Conservation (phyloP, 2,113 vertebrate species). For the Pygoscelis adeliae region DNA sequence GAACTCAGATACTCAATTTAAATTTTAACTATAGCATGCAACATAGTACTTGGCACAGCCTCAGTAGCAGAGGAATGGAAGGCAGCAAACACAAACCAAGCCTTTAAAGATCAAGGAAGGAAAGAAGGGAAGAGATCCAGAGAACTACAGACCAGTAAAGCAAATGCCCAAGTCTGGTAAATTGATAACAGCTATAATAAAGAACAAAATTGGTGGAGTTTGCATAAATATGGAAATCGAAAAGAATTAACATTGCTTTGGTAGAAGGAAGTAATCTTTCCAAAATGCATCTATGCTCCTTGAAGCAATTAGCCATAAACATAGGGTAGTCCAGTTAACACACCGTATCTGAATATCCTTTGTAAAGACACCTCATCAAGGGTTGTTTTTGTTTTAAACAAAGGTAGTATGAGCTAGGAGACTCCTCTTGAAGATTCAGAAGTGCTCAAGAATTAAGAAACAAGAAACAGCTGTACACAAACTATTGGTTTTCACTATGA, state of each 20-base stretch:
- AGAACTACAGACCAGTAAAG: not conserved
- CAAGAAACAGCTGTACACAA: not conserved
- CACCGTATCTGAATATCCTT: not conserved
- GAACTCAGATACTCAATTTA: not conserved
- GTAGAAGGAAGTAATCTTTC: not conserved
- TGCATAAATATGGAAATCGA: not conserved
- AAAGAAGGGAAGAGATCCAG: not conserved
- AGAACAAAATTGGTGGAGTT: not conserved
- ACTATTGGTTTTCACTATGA: not conserved
- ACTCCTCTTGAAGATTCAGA: not conserved
- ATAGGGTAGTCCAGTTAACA: not conserved
- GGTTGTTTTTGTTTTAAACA: not conserved
- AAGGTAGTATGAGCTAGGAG: not conserved
- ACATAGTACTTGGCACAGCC: not conserved
- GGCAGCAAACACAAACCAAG: not conserved
- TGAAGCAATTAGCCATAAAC: not conserved
- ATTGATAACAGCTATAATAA: not conserved
- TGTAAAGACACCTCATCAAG: not conserved
- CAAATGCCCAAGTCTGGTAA: not conserved
- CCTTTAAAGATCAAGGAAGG: not conserved
- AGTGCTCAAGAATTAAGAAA: not conserved
- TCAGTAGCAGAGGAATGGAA: not conserved
- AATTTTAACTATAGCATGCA: not conserved
- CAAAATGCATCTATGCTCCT: not conserved
- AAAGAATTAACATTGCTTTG: not conserved